These are phyloP conservation scores for Muscicapa striata DNA, from an alignment of 2,797 vertebrate genomes.

Conservation along the genomic window DNA sequence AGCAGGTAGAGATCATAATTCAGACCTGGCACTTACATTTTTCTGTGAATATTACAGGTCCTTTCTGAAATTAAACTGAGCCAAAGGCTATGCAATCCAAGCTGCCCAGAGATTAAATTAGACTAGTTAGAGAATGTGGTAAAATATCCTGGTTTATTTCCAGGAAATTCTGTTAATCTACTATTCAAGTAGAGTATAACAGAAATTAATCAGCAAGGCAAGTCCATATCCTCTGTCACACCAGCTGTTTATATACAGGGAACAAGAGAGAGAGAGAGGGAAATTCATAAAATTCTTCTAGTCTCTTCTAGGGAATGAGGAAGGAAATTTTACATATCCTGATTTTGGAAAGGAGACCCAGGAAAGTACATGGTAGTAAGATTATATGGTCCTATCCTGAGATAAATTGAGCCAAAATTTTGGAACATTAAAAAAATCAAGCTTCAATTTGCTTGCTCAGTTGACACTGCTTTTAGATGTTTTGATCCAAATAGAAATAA, in stretches of 20 bases:
- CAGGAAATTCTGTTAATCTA: neutral
- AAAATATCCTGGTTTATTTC: neutral
- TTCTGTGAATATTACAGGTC: slow-evolving; percentile 31
- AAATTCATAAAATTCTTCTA: neutral
- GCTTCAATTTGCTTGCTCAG: neutral
- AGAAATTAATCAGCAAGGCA: neutral
- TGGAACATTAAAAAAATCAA: neutral
- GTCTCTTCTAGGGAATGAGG: neutral
- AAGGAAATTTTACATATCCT: neutral
- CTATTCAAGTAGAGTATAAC: neutral
- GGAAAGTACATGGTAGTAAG: neutral
- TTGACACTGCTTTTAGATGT: neutral
- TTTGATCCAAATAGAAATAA: neutral
- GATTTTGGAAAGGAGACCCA: neutral
- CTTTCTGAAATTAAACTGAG: slow-evolving; percentile 31
- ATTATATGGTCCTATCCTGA: neutral
- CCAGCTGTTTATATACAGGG: neutral
- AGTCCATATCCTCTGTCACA: neutral
- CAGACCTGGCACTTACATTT: slow-evolving; percentile 29
- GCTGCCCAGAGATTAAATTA: neutral
- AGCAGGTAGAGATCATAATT: slow-evolving; percentile 42
- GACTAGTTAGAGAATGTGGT: neutral
- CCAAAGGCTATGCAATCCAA: neutral
- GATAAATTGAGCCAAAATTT: neutral
- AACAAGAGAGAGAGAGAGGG: fast-evolving